Conservation (phyloP, 2,113 vertebrate species). For the Pagrus major region DNA sequence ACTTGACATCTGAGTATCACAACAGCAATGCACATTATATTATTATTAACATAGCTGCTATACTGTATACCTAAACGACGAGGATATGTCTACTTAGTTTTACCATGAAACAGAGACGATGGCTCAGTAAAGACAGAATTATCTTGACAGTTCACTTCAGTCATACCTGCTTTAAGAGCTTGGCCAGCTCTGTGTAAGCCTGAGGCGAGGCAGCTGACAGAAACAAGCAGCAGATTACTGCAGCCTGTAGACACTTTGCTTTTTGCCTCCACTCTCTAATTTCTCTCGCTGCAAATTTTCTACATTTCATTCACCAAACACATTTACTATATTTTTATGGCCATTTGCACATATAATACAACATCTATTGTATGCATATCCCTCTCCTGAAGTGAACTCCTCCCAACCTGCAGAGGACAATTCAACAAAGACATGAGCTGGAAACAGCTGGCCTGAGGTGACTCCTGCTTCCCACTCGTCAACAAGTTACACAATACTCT, state of each 20-base stretch:
- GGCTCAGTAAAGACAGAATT: neutral
- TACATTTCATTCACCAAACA: neutral
- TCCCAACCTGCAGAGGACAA: too few species aligned
- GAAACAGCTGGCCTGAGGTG: too few species aligned
- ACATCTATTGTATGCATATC: neutral
- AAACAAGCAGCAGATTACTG: conserved; percentile 31
- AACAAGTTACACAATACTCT: neutral
- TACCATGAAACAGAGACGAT: neutral
- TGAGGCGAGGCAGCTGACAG: conserved; percentile 28
- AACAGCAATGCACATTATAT: neutral
- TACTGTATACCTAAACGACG: neutral
- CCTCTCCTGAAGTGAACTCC: too few species aligned
- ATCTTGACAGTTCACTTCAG: neutral
- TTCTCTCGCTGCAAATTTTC: neutral
- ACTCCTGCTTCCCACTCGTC: too few species aligned
- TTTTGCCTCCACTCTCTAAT: conserved; percentile 2
- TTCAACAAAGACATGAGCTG: too few species aligned
- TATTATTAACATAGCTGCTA: too few species aligned
- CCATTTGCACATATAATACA: neutral
- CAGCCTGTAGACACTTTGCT: neutral
- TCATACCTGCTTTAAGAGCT: conserved; percentile 57
- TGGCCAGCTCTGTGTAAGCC: conserved; percentile 41
- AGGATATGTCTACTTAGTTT: neutral
- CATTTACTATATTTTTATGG: neutral
- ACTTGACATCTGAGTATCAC: neutral